A percentile compares a stretch with the other conserved stretches of the same genome.
Evolutionary conservation across 2,888 invertebrate genomes (phyloP).

Genomic region (Pristionchus entomophagus): DNA sequence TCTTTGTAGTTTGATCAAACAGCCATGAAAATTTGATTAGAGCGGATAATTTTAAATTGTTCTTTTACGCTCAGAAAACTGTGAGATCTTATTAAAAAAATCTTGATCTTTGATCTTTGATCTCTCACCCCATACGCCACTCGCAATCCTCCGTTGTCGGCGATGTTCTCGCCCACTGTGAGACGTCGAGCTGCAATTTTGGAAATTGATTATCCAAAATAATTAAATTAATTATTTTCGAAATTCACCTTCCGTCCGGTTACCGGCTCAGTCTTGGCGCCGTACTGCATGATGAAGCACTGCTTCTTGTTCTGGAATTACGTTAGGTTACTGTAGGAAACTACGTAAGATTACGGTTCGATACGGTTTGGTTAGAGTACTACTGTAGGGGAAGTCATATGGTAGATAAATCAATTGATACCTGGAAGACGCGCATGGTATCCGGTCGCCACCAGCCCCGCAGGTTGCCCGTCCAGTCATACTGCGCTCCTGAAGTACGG

Average conservation of each 20-base stretch:
- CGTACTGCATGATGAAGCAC: slow-evolving; percentile 71
- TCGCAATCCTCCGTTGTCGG: slow-evolving; percentile 71
- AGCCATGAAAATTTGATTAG: too few species aligned
- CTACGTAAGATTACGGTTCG: too few species aligned
- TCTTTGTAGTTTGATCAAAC: neutral
- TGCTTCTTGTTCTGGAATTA: slow-evolving; percentile 60
- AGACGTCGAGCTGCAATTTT: slow-evolving; percentile 66
- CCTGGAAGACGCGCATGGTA: slow-evolving; percentile 63
- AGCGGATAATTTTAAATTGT: too few species aligned
- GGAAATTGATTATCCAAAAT: neutral
- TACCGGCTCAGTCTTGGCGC: slow-evolving; percentile 60
- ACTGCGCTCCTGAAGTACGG: slow-evolving; percentile 68
- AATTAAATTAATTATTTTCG: neutral
- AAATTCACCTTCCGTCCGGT: slow-evolving; percentile 61
- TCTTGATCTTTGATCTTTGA: neutral
- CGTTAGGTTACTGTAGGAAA: too few species aligned
- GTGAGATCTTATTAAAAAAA: neutral
- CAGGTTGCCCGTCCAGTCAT: slow-evolving; percentile 67
- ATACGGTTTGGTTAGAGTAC: too few species aligned
- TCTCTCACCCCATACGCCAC: slow-evolving; percentile 62
- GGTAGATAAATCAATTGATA: slow-evolving; percentile 50
- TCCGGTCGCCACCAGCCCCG: slow-evolving; percentile 69
- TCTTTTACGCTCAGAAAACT: too few species aligned
- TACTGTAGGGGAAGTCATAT: too few species aligned
- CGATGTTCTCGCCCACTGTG: slow-evolving; percentile 72